Conservation (phyloP, 2,888 invertebrate genomes). For the Calliopum simillimum region DNA sequence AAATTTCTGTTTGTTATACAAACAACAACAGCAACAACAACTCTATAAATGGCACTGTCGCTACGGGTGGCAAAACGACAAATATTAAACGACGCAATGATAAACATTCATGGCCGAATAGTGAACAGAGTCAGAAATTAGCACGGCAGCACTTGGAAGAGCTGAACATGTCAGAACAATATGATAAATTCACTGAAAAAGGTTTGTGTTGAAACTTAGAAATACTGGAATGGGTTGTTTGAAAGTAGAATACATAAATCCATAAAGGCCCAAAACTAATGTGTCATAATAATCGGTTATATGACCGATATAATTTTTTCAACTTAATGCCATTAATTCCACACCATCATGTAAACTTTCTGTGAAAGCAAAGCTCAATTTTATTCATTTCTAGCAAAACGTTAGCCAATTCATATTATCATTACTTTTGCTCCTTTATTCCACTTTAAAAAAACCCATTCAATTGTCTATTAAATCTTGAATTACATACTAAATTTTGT, state of each 20-base stretch:
- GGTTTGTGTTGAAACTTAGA: not conserved
- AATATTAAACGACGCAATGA: slow-evolving; percentile 52
- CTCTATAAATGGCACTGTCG: slow-evolving; percentile 29
- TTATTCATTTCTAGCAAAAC: too few species aligned
- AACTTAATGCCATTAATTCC: too few species aligned
- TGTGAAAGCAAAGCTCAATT: too few species aligned
- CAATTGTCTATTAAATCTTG: not conserved
- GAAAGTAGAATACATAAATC: too few species aligned
- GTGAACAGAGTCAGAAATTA: slow-evolving; percentile 55
- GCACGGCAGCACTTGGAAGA: slow-evolving; percentile 44
- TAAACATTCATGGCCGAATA: slow-evolving; percentile 67
- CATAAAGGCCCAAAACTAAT: too few species aligned
- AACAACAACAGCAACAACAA: slow-evolving; percentile 54
- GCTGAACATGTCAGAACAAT: slow-evolving; percentile 31
- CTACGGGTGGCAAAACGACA: not conserved
- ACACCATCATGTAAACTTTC: too few species aligned
- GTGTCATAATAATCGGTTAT: too few species aligned
- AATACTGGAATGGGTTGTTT: too few species aligned
- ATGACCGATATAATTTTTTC: too few species aligned
- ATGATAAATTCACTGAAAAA: slow-evolving; percentile 10
- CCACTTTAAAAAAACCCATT: too few species aligned
- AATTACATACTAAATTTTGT: not conserved
- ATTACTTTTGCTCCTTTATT: too few species aligned
- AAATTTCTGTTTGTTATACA: slow-evolving; percentile 64
- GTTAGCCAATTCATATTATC: too few species aligned